Conservation (phyloP, 2,113 vertebrate genomes). For the Pluvianellus socialis region DNA sequence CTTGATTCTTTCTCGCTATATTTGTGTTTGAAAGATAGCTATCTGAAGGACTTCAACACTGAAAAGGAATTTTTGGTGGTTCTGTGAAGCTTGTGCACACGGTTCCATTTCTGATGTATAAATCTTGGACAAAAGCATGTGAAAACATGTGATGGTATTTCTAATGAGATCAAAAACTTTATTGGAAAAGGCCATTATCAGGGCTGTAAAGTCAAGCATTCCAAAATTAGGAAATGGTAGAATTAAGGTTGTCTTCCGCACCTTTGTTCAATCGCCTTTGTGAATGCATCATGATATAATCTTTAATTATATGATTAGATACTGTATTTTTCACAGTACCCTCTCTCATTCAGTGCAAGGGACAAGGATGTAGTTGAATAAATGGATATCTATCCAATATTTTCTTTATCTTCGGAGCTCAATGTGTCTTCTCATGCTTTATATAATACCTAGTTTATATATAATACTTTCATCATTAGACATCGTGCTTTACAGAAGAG, state of each 20-base stretch:
- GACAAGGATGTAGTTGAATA: not conserved
- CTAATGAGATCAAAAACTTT: constrained; percentile 33
- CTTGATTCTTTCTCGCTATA: constrained; percentile 4
- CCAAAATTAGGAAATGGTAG: constrained; percentile 30
- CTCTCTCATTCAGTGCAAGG: not conserved
- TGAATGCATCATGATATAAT: constrained; percentile 31
- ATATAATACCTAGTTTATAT: not conserved
- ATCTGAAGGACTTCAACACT: not conserved
- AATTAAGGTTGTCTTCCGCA: constrained; percentile 5
- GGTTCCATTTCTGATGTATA: not conserved
- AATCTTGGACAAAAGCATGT: constrained; percentile 4
- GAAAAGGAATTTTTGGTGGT: not conserved
- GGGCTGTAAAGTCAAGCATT: constrained; percentile 41
- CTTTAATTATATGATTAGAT: constrained; percentile 59
- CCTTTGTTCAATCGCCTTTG: constrained; percentile 33
- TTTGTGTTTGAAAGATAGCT: constrained; percentile 24
- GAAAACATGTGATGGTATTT: not conserved
- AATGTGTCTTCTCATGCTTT: not conserved
- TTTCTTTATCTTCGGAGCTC: constrained; percentile 1
- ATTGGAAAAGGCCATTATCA: constrained; percentile 28
- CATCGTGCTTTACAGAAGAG: not conserved
- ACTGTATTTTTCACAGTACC: constrained; percentile 9
- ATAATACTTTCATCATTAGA: not conserved
- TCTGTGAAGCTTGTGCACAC: not conserved
- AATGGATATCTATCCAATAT: constrained; percentile 9